Base-by-base conservation (phyloP, 1,140 invertebrate genomes). In the Hyles euphorbiae region DNA sequence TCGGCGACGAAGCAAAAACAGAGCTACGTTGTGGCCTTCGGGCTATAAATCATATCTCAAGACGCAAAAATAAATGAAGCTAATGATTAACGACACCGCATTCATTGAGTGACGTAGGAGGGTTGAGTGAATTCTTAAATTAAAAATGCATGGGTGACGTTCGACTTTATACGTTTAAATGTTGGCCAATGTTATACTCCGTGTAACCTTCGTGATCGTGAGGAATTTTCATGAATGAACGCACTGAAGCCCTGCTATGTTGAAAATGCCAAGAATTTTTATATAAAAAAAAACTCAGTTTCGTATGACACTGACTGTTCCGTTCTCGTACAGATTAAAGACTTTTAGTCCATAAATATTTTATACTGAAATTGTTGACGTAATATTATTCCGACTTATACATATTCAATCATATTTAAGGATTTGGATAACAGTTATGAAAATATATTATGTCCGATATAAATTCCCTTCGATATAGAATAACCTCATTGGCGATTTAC, bases 31-130 rank as follows among this genome's bases (percentile, higher is more conserved):
- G 63, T 76, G 71, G 81, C 77, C 76, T 76, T 72, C 73, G 72
- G 69, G 77, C 78, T 78, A 88, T 88, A 88, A 86, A 88, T 88
- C 85, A 88, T 87, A 88, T 83, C 82, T 85, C 65, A 73, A 77
- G 81, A 74, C 80, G 81, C 81, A 87, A 87, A 88, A 88, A 88
- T 88, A 87, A 88, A 88, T 88, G 83, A 85, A 81, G 71, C 80
- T 74, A 86, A 87, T 87, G 83, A 88, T 87, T 87, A 88, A 88
- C 84, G 76, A 77, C 68, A 72, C 78, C 70, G 73, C 78, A 82
- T 81, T 74, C 77, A 70, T 70, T 58, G 72, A 76, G 73, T 73
- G 70, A 56, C 60, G 59, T 60, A 63, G 65, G 76, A 76, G 76
- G 83, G 74, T 72, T 64, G 75, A 68, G 72, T 69, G 71, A 73